These are phyloP conservation scores for Alethe diademata DNA, from an alignment of 2,113 vertebrate genomes.

Conservation along the genomic window DNA sequence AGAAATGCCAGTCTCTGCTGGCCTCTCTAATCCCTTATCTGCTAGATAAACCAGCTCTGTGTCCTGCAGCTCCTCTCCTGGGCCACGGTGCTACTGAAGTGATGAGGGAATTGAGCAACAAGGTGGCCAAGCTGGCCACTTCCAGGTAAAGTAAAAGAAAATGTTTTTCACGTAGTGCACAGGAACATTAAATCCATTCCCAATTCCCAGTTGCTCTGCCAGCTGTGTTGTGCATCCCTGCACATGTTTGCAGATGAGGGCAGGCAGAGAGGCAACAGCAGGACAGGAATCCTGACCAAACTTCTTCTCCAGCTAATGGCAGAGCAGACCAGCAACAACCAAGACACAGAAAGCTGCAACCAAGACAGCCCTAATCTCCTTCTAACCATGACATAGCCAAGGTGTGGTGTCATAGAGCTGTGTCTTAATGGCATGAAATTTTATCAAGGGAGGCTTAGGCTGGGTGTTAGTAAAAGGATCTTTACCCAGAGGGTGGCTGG, in stretches of 20 bases:
- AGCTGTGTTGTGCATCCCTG: neutral
- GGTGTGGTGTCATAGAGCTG: neutral
- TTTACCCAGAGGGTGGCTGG: neutral
- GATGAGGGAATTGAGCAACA: neutral
- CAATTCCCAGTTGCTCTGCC: neutral
- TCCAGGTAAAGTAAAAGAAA: neutral
- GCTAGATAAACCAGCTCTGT: neutral
- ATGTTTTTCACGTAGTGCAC: rapidly evolving
- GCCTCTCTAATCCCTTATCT: neutral
- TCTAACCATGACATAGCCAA: neutral
- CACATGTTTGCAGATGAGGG: neutral
- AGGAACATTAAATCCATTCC: neutral
- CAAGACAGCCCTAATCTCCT: neutral
- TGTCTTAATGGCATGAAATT: neutral
- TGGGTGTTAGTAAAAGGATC: neutral
- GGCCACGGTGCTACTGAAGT: rapidly evolving
- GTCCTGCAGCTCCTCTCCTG: neutral
- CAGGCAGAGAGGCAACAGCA: neutral
- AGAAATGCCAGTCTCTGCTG: neutral
- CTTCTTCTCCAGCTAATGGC: neutral
- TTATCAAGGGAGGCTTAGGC: neutral
- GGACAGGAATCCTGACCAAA: neutral
- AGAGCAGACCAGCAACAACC: neutral
- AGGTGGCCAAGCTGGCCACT: neutral
- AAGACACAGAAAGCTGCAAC: neutral